Base-by-base conservation (phyloP, 2,113 vertebrate genomes). In the Mormoops blainvillei region DNA sequence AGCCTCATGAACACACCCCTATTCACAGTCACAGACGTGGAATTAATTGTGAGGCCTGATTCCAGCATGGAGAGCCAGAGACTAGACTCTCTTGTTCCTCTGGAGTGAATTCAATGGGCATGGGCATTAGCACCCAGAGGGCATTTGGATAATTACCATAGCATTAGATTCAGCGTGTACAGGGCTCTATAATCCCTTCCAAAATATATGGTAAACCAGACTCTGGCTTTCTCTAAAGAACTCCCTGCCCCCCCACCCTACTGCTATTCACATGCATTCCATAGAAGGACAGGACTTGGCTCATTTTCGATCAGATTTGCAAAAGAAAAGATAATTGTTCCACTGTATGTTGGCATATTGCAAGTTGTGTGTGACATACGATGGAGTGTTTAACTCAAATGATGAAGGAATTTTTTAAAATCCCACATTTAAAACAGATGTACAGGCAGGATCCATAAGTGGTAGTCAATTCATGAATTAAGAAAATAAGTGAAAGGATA, bases 401-500 rank as follows among this genome's bases (percentile, higher is more conserved):
- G 93, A 91, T 5, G 50, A 97, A 97, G 89, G 92, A 96, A 95
- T 95, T 94, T 16, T 5, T 52, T 82, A 89, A 81, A 96, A 38
- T 50, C 87, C 56, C 91, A 96, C 94, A 96, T 96, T 89, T 97
- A 94, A 97, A 97, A 94, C 94, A 98, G 96, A 98, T 97, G 93
- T 97, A 94, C 41, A 89, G 63, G 67, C 95, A 89, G 70, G 81
- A 91, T 92, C 91, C 20, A 24, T 95, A 92, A 96, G 24, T 93
- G 86, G 94, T 78, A 97, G 63, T 97, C 96, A 94, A 45, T 96
- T 95, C 92, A 88, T 4, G 20, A 97, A 97, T 94, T 97, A 97
- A 96, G 93, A 85, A 97, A 97, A 84, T 95, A 96, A 94, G 82
- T 96, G 92, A 97, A 97, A 97, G 92, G 88, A 95, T 97, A 98